Conservation (phyloP, 2,888 invertebrate genomes). For the Tillus elongatus region DNA sequence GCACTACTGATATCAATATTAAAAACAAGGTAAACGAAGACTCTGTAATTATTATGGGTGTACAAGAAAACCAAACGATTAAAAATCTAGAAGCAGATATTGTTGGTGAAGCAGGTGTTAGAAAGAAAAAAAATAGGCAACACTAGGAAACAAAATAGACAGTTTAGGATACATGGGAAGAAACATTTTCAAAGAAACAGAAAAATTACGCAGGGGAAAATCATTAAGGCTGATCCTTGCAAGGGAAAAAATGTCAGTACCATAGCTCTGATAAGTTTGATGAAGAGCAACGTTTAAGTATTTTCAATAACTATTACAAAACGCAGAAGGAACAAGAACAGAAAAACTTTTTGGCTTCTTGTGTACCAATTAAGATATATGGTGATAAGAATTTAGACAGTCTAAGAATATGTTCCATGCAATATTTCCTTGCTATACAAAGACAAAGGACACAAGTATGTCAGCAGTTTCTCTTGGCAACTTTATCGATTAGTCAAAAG, state of each 20-base stretch:
- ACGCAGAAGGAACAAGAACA: constrained; percentile 7
- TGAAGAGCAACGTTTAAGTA: constrained; percentile 7
- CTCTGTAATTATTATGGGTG: not conserved
- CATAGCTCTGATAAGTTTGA: constrained; percentile 9
- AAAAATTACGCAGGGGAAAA: not conserved
- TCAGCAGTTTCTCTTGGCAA: constrained; percentile 12
- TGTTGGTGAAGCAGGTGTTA: constrained; percentile 5
- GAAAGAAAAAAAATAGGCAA: constrained; percentile 4
- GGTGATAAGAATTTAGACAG: not conserved
- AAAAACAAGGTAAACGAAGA: not conserved
- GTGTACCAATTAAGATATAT: constrained; percentile 7
- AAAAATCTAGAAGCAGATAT: not conserved
- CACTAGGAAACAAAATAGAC: not conserved
- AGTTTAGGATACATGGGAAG: constrained; percentile 7
- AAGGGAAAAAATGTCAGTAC: constrained; percentile 11
- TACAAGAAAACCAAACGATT: not conserved
- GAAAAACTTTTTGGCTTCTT: constrained; percentile 10
- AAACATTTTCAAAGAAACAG: not conserved
- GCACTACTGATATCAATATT: too few species aligned
- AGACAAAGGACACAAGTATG: constrained; percentile 11
- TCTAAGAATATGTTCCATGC: not conserved
- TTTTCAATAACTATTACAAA: constrained; percentile 10
- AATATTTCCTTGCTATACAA: constrained; percentile 7
- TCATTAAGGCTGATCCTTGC: not conserved
- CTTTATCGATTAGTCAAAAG: constrained; percentile 10